A percentile compares a stretch with the other conserved stretches of the same genome.
phyloP scores from a whole-genome alignment of 2,888 invertebrate genomes.

The Willowsia nigromaculata region DNA sequence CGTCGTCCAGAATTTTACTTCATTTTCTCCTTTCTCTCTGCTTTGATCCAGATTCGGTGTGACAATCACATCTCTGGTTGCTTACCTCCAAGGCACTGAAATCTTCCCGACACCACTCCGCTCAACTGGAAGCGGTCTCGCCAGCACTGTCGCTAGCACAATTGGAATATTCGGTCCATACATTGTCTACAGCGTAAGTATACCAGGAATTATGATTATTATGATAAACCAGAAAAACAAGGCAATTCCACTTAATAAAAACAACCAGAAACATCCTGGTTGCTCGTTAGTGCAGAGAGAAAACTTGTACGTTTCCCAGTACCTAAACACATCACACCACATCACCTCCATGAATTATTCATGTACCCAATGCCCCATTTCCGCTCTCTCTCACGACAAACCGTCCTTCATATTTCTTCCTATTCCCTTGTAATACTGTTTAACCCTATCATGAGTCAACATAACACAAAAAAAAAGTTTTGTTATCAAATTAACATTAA shows the following conservation, averaged over 20 bases:
- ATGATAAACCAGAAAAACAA: background rate
- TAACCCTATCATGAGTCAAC: background rate
- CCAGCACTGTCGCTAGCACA: slow-evolving; percentile 83
- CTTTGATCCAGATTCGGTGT: slow-evolving; percentile 77
- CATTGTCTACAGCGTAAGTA: slow-evolving; percentile 83
- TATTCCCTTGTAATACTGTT: background rate
- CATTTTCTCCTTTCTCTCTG: background rate
- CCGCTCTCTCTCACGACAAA: too few relatives aligned
- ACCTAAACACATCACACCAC: background rate
- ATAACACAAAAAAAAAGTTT: background rate
- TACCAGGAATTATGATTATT: background rate
- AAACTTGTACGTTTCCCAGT: background rate
- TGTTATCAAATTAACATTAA: slow-evolving; percentile 12
- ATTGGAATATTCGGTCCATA: slow-evolving; percentile 84
- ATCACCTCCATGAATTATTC: slow-evolving; percentile 11
- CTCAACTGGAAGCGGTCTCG: slow-evolving; percentile 85
- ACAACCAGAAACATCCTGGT: background rate
- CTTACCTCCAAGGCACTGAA: slow-evolving; percentile 85
- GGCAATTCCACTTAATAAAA: background rate
- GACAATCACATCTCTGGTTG: slow-evolving; percentile 83
- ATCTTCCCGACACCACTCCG: slow-evolving; percentile 85
- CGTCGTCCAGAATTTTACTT: background rate
- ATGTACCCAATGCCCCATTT: slow-evolving; percentile 6
- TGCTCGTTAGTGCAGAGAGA: background rate
- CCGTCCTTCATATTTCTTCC: too few relatives aligned